Conservation (phyloP, 2,888 invertebrate genomes). For the Seladonia tumulorum region DNA sequence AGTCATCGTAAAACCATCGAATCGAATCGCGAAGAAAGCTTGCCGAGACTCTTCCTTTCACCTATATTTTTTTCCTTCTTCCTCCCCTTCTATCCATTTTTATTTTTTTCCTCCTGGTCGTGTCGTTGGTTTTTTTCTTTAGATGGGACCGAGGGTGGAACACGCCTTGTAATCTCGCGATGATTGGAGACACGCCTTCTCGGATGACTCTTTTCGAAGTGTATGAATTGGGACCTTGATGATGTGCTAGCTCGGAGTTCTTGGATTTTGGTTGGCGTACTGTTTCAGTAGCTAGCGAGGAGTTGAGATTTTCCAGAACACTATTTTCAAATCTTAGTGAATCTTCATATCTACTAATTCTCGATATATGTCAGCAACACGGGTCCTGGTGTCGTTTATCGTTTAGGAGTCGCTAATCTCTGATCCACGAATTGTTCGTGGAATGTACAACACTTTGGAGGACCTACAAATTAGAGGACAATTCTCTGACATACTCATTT, state of each 20-base stretch:
- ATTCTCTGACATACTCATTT: not conserved
- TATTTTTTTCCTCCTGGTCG: not conserved
- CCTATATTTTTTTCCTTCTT: not conserved
- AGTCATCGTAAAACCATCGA: constrained; percentile 78
- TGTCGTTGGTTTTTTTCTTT: not conserved
- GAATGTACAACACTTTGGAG: not conserved
- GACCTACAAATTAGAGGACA: not conserved
- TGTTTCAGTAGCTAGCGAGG: not conserved
- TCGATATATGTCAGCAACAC: too few relatives aligned
- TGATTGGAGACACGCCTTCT: constrained; percentile 19
- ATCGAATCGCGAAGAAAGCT: constrained; percentile 77
- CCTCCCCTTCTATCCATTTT: not conserved
- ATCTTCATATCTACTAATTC: too few relatives aligned
- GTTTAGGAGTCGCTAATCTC: too few relatives aligned
- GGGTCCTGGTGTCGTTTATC: too few relatives aligned
- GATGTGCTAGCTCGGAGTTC: not conserved
- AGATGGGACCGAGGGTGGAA: not conserved
- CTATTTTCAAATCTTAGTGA: too few relatives aligned
- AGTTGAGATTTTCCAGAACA: not conserved
- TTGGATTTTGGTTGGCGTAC: not conserved
- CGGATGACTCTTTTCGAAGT: not conserved
- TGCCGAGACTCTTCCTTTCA: not conserved
- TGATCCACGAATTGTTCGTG: too few relatives aligned
- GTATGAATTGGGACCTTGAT: not conserved
- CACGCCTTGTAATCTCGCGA: constrained; percentile 18